Evolutionary conservation across 2,797 vertebrate species (phyloP), one percentile per base, ranked within the genome.

Genomic region (Miichthys miiuy): DNA sequence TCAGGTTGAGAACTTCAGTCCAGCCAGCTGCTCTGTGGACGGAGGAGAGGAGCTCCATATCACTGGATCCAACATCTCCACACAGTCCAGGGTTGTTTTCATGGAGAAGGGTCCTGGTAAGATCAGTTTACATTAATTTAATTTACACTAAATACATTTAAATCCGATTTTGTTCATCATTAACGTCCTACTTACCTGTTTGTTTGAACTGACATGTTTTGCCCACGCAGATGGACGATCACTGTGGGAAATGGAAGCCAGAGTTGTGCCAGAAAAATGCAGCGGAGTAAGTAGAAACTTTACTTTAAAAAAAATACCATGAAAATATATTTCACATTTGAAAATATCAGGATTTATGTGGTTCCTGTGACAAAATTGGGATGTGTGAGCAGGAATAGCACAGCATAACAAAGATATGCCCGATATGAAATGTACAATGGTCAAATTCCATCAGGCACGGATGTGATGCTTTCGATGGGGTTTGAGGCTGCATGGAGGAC

Each of bases 71-170:
- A 99, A 99, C 91, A 96, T 99, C 88, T 95, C 96, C 70, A 86
- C 96, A 42, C 96, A 97, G 86, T 98, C 98, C 63, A 97, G 96
- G 92, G 96, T 99, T 2, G 91, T 99, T 72, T 99, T 99, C 89
- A 83, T 95, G 85, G 97, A 99, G 93, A 98, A 97, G 91, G 96
- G 97, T 50, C 95, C 96, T 69, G 97, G 97, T 98, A 85, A 70
- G 90, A 55, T 44, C 20, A 1, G 0, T 4, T 18, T 1, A 4
- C 21, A 0, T 34, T 30, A 1, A 23, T 52, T 46, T 55, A 42
- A 11, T 41, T 1, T 6, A 30, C 44, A 1, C 16, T 44, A 18
- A 5, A 62, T 18, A 20, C 0, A 21, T 20, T 6, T 13, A 50
- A 4, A 23, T 23, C 3, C 4, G 16, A 16, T 42, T n/a, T 34